Evolutionary conservation across 2,797 vertebrate species (phyloP).

Genomic region (Gymnothorax reevesii): DNA sequence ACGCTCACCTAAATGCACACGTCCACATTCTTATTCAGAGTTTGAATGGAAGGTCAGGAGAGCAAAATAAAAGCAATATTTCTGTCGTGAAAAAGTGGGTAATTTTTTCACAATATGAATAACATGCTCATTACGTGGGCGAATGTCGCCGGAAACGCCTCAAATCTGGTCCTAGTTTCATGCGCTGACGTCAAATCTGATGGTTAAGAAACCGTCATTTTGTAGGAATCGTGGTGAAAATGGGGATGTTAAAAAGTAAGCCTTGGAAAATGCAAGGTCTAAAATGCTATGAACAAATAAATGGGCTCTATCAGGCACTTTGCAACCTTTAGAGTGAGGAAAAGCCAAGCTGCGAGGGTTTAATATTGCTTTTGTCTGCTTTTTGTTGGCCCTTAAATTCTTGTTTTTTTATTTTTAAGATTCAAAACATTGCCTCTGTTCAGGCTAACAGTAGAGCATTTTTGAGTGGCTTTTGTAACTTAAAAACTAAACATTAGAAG

Average conservation of each 20-base stretch:
- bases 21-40: neutral
- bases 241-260: neutral
- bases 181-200: neutral
- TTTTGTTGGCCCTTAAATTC: neutral
- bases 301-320: conserved; percentile 19
- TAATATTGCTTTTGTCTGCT: conserved; percentile 14
- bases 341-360: neutral
- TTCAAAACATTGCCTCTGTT: neutral
- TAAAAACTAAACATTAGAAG: neutral
- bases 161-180: neutral
- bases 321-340: neutral
- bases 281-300: neutral
- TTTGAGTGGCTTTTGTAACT: neutral
- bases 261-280: neutral
- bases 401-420: neutral
- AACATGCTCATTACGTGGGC: neutral
- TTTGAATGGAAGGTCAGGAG: neutral
- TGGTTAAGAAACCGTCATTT: conserved; percentile 11
- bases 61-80: neutral
- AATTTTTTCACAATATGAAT: neutral
- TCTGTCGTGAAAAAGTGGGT: neutral
- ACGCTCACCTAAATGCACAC: neutral
- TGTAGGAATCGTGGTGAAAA: neutral
- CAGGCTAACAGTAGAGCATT: neutral
- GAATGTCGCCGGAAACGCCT: neutral